Evolutionary conservation across 1,140 invertebrate species (phyloP), one percentile per base, ranked within the genome.

Genomic region (Drosophila busckii): DNA sequence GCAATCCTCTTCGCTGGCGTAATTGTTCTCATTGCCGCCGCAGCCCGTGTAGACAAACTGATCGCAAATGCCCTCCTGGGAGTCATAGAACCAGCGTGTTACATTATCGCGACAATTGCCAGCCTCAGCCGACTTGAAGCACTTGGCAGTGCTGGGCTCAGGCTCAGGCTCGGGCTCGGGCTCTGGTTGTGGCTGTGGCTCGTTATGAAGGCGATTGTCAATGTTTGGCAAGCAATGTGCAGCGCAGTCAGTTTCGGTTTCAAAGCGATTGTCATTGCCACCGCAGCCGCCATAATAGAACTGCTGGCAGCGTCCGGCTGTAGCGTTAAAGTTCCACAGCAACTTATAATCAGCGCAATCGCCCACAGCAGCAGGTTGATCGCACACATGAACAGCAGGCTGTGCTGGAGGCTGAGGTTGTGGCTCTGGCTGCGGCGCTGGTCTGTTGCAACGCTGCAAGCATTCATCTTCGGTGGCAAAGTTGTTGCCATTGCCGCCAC

Each of bases 11-110:
- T 91, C 88, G 10, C 89, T 90, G 26, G 90, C 89, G 89, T 96
- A 98, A 69, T 94, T 93, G 85, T 98, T 98, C 41, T 90, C 89
- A 86, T 98, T 98, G 29, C 95, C 95, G 6, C 91, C 92, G 75
- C 96, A 97, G 32, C 96, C 96, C 0, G 92, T 91, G 68, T 94
- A 98, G 2, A 90, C 87, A 88, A 98, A 98, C 59, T 92, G 90
- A 49, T 92, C 92, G 86, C 97, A 98, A 8, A 92, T 89, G 17
- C 95, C 95, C 25, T 92, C 90, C 20, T 87, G 65, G 10, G 90
- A 90, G 82, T 97, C 93, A 86, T 96, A 98, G 86, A 91, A 93
- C 92, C 93, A 98, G 38, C 92, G 91, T 0, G 88, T 83, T 50
- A 87, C 66, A 37, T 88, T 84, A 22, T 90, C 88, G 3, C 88